phyloP scores from a whole-genome alignment of 1,140 invertebrate species.

The Sycophaga agraensis region DNA sequence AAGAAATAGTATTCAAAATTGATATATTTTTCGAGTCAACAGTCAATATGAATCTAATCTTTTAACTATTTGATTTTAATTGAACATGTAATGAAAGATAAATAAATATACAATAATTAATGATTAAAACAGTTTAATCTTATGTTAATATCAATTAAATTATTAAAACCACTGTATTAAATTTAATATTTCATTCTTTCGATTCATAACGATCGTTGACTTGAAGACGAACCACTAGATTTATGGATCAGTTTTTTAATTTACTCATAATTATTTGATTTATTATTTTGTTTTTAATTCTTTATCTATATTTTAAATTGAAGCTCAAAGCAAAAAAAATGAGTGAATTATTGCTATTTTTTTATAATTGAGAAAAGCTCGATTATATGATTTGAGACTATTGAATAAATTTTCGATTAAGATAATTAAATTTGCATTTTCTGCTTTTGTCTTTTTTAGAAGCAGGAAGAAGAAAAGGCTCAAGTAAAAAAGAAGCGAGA shows the following conservation, averaged over 20 bases:
- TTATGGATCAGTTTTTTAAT: neutral
- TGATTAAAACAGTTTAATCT: too few species aligned
- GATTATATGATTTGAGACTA: conserved; percentile 8
- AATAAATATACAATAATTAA: too few species aligned
- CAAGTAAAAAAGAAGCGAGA: conserved; percentile 62
- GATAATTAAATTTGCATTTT: neutral
- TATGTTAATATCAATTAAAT: too few species aligned
- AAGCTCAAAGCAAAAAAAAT: too few species aligned
- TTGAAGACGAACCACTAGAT: neutral
- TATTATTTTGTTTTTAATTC: conserved; percentile 27
- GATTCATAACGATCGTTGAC: neutral
- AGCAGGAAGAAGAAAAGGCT: conserved; percentile 67
- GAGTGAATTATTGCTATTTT: conserved; percentile 3
- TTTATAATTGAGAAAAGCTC: conserved; percentile 14
- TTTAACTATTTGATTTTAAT: conserved; percentile 12
- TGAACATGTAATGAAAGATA: neutral
- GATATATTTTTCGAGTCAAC: neutral
- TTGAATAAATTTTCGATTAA: neutral
- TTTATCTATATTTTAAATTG: neutral
- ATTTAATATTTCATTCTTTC: neutral
- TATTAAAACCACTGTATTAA: neutral
- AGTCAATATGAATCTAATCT: conserved; percentile 25
- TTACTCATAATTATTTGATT: neutral
- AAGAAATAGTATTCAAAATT: neutral
- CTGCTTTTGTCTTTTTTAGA: conserved; percentile 59